Evolutionary conservation across 2,113 vertebrate species (phyloP), one percentile per base, ranked within the genome.

Genomic region (Muntiacus reevesi): DNA sequence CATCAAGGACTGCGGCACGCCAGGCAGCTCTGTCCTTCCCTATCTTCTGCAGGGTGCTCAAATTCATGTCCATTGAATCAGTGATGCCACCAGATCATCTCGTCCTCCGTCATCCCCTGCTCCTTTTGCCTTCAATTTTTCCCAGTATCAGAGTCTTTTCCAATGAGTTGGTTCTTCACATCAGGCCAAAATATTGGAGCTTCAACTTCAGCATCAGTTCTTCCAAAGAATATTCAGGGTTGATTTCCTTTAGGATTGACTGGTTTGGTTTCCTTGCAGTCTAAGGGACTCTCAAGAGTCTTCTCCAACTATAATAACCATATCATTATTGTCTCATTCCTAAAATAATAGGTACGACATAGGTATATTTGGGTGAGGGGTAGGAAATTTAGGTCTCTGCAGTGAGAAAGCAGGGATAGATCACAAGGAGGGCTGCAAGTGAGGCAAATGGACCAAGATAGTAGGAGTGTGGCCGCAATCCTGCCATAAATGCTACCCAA

Each of bases 401-500:
- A 2, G 1, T 54, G 11, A 82, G 25, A 95, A 33, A 11, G 14
- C n/a, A 76, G 2, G 13, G n/a, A 2, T 57, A 43, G 52, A 85
- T 62, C 21, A 14, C 0, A 28, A 15, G 30, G 40, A 50, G 4
- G 3, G 6, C 8, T 11, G 15, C 19, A 9, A 79, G 14, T 52
- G 62, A 85, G 19, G 28, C 7, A 3, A 17, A 16, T 12, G 60
- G 43, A 9, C 33, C 16, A 62, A 13, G 15, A 52, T 19, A 40
- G 13, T 11, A 2, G 28, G 7, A 55, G 9, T 1, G 0, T 13
- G 6, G 7, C 8, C 50, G 14, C 1, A 11, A 3, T 16, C 6
- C 40, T 54, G 2, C 12, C 3, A 13, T 0, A 2, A 50, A 12
- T 33, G 0, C 6, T 21, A 0, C 33, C 16, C 28, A 28, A 0